Percentiles rank a stretch among this genome's conserved stretches.
These are phyloP conservation scores for Oscheius onirici DNA, from an alignment of 2,888 invertebrate genomes.

Conservation along the genomic window DNA sequence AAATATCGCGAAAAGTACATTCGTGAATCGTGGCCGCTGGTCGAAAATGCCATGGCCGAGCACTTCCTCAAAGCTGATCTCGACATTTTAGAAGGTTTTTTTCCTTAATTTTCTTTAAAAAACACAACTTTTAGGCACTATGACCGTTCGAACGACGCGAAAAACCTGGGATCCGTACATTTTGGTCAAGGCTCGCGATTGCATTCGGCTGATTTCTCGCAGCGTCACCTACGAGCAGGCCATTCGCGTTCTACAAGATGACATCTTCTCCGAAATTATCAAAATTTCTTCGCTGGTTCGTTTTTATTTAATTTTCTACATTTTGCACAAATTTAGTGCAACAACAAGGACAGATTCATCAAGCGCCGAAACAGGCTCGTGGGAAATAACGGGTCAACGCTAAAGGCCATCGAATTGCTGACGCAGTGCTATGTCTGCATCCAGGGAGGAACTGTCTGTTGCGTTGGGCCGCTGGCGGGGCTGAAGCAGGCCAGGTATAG, in stretches of 20 bases:
- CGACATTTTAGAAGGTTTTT: constrained; percentile 62
- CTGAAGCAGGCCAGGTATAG: constrained; percentile 74
- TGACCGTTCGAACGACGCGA: constrained; percentile 89
- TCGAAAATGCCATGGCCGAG: constrained; percentile 85
- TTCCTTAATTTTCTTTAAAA: not conserved
- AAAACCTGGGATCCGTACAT: constrained; percentile 99
- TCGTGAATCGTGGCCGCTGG: constrained; percentile 89
- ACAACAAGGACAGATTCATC: constrained; percentile 83
- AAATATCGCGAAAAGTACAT: constrained; percentile 96
- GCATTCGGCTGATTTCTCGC: constrained; percentile 91
- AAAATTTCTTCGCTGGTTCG: constrained; percentile 89
- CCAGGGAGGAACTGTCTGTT: constrained; percentile 90
- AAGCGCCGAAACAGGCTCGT: constrained; percentile 92
- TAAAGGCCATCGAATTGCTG: constrained; percentile 92
- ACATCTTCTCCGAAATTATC: constrained; percentile 91
- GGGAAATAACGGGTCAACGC: constrained; percentile 95
- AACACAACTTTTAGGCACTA: constrained; percentile 74
- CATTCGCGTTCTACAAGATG: constrained; percentile 80
- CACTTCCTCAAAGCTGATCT: constrained; percentile 71
- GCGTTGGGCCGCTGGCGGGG: constrained; percentile 94
- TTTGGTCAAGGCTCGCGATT: constrained; percentile 88
- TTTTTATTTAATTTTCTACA: not conserved
- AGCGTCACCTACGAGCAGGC: constrained; percentile 98
- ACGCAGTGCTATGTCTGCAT: constrained; percentile 93
- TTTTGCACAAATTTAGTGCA: constrained; percentile 29